Percentiles rank a stretch among this genome's conserved stretches.
phyloP scores from a whole-genome alignment of 2,113 vertebrate species.

The Fukomys damarensis region DNA sequence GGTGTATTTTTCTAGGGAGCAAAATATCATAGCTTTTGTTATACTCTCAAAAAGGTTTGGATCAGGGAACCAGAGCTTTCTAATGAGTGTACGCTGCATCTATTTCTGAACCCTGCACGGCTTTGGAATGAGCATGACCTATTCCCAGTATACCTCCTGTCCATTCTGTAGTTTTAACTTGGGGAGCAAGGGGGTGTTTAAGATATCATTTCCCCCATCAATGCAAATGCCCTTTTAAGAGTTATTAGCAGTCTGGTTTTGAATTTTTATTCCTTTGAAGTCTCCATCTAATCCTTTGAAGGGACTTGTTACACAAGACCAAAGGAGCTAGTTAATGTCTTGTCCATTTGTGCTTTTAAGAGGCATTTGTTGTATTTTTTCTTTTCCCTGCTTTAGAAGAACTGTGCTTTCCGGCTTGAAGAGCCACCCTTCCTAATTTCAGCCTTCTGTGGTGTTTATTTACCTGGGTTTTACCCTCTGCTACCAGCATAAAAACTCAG shows the following conservation, averaged over 20 bases:
- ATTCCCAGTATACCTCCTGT: background rate
- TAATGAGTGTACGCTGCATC: background rate
- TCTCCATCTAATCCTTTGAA: constrained; percentile 80
- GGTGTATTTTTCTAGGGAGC: background rate
- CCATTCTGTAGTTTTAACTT: background rate
- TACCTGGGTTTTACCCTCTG: constrained; percentile 77
- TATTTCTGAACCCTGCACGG: background rate
- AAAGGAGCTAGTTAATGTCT: constrained; percentile 78
- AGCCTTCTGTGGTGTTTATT: constrained; percentile 74
- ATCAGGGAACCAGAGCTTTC: background rate
- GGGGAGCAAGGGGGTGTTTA: constrained; percentile 19
- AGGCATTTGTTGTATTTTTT: constrained; percentile 75
- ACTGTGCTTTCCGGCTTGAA: constrained; percentile 75
- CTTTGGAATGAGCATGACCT: background rate
- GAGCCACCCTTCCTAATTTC: constrained; percentile 37
- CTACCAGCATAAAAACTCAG: constrained; percentile 71
- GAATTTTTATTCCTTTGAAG: constrained; percentile 82
- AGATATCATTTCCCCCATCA: constrained; percentile 64
- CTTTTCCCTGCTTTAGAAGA: constrained; percentile 75
- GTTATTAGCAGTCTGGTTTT: constrained; percentile 78
- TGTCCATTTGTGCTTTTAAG: constrained; percentile 80
- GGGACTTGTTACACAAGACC: constrained; percentile 81
- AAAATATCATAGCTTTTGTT: background rate
- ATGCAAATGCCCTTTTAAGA: constrained; percentile 76
- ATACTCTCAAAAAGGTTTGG: background rate